Base-by-base conservation (phyloP, 1,140 invertebrate genomes). In the Palaemon carinicauda region DNA sequence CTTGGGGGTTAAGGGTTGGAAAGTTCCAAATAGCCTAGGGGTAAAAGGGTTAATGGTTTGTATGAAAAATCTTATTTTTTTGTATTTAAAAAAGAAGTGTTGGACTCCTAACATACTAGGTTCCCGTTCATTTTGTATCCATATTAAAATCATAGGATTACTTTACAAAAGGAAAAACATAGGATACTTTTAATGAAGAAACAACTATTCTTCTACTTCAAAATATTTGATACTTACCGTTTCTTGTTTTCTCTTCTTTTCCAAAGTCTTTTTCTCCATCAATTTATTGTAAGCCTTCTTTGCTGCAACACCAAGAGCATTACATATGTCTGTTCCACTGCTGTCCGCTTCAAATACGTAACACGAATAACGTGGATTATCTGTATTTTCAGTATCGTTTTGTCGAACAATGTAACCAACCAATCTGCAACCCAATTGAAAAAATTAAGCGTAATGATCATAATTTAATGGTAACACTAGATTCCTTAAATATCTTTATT, bases 361-460 rank as follows among this genome's bases (percentile, higher is more conserved):
- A 60, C 84, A 86, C 9, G 84, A 86, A 27, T 41, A 86, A 7
- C 51, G 33, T 19, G 65, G 41, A 60, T 31, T 80, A 10, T 86
- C 84, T 29, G 80, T 24, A 24, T 41, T 69, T 17, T 41, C 73
- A 41, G 12, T 74, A 5, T 86, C 84, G 33, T 51, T 80, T 33
- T 86, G 84, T 9, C 84, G 84, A 50, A 86, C 84, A 53, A 86
- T 86, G 77, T 86, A 86, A 19, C 84, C 84, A 19, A 86, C 84
- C 29, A 86, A 51, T 29, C 84, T 86, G 78, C 24, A 53, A 71
- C 7, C 41, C 41, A 41, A 41, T 41, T 41, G 41, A 41, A 27
- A 24, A 15, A 31, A 69, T 9, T n/a, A n/a, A n/a, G n/a, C n/a
- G n/a, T n/a, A n/a, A n/a, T n/a, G n/a, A n/a, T n/a, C n/a, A n/a